phyloP scores from a whole-genome alignment of 2,797 vertebrate species.

The Zalophus californianus region DNA sequence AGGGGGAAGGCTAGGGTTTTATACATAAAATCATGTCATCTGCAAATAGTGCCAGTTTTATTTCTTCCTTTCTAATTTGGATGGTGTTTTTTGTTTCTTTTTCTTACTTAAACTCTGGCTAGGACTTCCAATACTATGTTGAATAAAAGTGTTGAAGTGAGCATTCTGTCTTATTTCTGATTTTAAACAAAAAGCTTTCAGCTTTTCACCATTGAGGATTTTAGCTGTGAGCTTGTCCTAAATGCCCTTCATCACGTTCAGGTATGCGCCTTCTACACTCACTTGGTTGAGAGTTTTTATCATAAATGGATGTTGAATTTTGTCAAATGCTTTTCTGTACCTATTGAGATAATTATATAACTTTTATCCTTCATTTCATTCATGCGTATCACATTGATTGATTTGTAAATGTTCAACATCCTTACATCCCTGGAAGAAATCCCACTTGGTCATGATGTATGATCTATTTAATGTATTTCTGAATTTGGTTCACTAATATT shows the following conservation, averaged over 20 bases:
- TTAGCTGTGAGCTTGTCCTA: neutral
- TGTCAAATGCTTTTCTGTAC: neutral
- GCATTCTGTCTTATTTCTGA: neutral
- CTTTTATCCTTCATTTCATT: neutral
- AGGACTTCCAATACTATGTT: neutral
- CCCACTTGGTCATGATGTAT: neutral
- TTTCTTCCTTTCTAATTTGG: neutral
- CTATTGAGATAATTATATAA: neutral
- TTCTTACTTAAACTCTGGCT: neutral
- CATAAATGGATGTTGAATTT: neutral
- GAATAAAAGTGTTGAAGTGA: neutral
- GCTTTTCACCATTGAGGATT: neutral
- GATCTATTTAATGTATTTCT: neutral
- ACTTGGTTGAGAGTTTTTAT: neutral
- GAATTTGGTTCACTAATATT: neutral
- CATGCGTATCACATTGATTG: neutral
- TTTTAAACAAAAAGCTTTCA: neutral
- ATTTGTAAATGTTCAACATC: neutral
- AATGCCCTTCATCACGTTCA: neutral
- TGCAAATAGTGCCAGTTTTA: neutral
- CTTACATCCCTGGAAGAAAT: neutral
- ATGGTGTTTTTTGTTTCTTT: neutral
- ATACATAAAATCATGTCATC: neutral
- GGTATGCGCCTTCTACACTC: neutral
- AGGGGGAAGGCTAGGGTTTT: neutral